phyloP scores from a whole-genome alignment of 2,797 vertebrate genomes.

The Acropternis orthonyx region DNA sequence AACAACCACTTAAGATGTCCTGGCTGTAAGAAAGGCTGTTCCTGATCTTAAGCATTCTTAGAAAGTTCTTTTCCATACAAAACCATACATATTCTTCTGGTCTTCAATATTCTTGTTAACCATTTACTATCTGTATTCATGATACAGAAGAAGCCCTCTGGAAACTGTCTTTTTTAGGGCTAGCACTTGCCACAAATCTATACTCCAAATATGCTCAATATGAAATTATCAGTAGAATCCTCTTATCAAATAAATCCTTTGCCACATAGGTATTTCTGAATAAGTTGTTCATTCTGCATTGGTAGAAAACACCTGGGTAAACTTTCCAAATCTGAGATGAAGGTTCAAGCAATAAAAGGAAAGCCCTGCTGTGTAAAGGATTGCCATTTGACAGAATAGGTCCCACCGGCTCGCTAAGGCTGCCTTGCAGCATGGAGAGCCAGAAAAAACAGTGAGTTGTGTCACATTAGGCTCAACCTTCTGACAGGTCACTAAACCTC shows the following conservation, averaged over 20 bases:
- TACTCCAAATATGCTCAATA: not conserved
- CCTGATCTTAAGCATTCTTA: not conserved
- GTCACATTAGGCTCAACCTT: not conserved
- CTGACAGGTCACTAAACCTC: not conserved
- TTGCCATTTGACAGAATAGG: not conserved
- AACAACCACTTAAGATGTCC: not conserved
- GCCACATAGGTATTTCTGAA: not conserved
- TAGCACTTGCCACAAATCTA: not conserved
- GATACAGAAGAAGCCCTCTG: not conserved
- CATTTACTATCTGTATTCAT: not conserved
- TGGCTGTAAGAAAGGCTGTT: not conserved
- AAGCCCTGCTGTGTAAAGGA: not conserved
- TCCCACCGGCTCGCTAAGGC: fast-evolving
- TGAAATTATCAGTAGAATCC: not conserved
- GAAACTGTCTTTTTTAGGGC: not conserved
- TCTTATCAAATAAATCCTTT: not conserved
- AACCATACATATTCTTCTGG: not conserved
- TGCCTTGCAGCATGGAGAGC: not conserved
- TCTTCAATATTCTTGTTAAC: not conserved
- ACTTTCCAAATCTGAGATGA: not conserved
- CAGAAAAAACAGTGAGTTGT: not conserved
- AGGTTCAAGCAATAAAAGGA: not conserved
- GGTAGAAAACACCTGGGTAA: not conserved
- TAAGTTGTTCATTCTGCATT: not conserved
- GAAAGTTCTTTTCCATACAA: not conserved